Base-by-base conservation (phyloP, 2,113 vertebrate species). In the Anolis carolinensis region DNA sequence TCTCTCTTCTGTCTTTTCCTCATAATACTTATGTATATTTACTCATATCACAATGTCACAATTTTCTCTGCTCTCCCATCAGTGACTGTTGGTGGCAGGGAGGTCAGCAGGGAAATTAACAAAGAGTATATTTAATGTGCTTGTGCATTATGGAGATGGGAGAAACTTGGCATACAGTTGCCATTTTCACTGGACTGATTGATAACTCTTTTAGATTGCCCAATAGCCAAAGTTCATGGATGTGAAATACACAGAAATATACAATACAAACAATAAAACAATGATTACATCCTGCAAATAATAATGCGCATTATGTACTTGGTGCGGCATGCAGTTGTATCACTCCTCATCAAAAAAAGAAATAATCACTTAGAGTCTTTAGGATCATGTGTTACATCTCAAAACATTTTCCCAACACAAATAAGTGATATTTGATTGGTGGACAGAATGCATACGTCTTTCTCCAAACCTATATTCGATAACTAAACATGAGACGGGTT, bases 401-500 rank as follows among this genome's bases (percentile, higher is more conserved):
- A 6, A 59, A 44, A 55, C 59, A 21, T 77, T 86, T 81, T 79
- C 25, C 27, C 79, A 67, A 44, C 48, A 74, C 30, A 55, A 70
- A 23, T 84, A 70, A 86, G 74, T 8, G 78, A 36, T 85, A 2
- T 4, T 34, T 34, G 5, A 73, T 55, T 89, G 88, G 21, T 79
- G 55, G 62, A 30, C 72, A 89, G 25, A 68, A n/a, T 30, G 59
- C n/a, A 32, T n/a, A 14, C 21, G 62, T 79, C 79, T 82, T 13
- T 62, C 4, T 32, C 5, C 32, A 48, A 63, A 11, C 0, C 0
- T 2, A 83, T 71, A 5, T 88, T 87, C 91, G 25, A 30, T 67
- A 89, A 88, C 21, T 39, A 1, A 80, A 55, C 71, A 23, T 81
- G 80, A 74, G 21, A 86, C 86, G 89, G n/a, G 14, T 30, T 71